These are phyloP conservation scores for Colossoma macropomum DNA, from an alignment of 2,113 vertebrate species.

Conservation along the genomic window DNA sequence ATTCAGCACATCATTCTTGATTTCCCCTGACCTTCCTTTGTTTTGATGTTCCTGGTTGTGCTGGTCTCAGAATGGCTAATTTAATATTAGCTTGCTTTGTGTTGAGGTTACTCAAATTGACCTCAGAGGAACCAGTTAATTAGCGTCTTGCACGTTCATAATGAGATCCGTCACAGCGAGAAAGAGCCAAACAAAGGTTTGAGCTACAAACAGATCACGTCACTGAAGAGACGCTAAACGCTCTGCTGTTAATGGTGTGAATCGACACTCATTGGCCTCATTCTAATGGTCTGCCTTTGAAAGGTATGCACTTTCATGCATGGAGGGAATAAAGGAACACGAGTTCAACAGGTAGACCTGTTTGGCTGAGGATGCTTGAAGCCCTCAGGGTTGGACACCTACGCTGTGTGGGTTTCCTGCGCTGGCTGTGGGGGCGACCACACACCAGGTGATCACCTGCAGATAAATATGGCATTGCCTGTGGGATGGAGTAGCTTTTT, in stretches of 20 bases:
- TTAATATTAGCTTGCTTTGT: constrained; percentile 25
- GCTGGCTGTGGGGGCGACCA: constrained; percentile 16
- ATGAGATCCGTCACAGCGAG: constrained; percentile 58
- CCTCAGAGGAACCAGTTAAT: constrained; percentile 51
- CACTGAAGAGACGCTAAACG: constrained; percentile 13
- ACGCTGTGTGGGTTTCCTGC: constrained; percentile 32
- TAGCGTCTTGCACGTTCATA: constrained; percentile 55
- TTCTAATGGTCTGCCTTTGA: not conserved
- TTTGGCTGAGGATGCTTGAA: constrained; percentile 26
- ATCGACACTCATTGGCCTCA: not conserved
- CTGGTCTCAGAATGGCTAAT: constrained; percentile 24
- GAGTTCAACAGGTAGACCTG: constrained; percentile 27
- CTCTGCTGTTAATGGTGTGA: not conserved
- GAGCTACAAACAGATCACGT: constrained; percentile 54
- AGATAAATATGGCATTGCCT: constrained; percentile 36
- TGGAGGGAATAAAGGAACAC: not conserved
- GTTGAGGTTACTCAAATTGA: constrained; percentile 25
- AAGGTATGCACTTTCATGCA: not conserved
- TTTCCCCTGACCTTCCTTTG: constrained; percentile 13
- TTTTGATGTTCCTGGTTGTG: not conserved
- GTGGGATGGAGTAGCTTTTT: constrained; percentile 31
- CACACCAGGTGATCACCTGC: constrained; percentile 39
- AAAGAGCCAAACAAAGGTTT: constrained; percentile 68
- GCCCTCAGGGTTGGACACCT: constrained; percentile 41
- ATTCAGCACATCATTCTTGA: not conserved